Evolutionary conservation across 2,113 vertebrate genomes (phyloP), one percentile per base, ranked within the genome.

Genomic region (Cochlearius cochlearius): DNA sequence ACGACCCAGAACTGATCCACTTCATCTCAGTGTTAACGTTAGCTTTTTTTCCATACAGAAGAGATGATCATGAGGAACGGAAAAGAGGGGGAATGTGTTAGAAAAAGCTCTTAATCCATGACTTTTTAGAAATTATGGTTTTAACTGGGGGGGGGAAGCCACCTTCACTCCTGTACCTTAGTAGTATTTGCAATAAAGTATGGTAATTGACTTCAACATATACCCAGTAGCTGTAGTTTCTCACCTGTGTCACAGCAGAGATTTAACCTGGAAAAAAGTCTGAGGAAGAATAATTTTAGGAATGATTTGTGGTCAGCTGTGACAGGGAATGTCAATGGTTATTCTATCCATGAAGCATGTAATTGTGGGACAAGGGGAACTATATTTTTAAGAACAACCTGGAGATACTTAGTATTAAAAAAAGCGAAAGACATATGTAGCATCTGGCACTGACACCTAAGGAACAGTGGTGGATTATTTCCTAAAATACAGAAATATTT

Each of bases 271-370:
- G 56, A 78, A 68, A 91, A 88, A 92, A 67, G 55, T 30, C 59
- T 77, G 53, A 93, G 36, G 63, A 86, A 75, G 53, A 83, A 93
- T 78, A 91, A 81, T 89, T 90, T 94, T 93, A 75, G 78, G 67
- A 89, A 56, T 89, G 11, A 78, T 91, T 82, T 90, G 62, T 60
- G 45, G 49, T 90, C 88, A 90, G 8, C 26, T 68, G n/a, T 94
- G 92, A 82, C 63, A 89, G 45, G 18, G 20, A 75, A 79, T 72
- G 39, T 79, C 81, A 93, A 9, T 77, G 20, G 18, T 74, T 95
- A 77, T 87, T 91, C 59, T 68, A 34, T 14, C n/a, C 22, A 69
- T 18, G 76, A 87, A 88, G 27, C 59, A 81, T 26, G 39, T 47
- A 75, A 30, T 66, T 83, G 26, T 52, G 82, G 56, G 45, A 89